phyloP scores from a whole-genome alignment of 2,113 vertebrate species.

The Oceanites oceanicus region DNA sequence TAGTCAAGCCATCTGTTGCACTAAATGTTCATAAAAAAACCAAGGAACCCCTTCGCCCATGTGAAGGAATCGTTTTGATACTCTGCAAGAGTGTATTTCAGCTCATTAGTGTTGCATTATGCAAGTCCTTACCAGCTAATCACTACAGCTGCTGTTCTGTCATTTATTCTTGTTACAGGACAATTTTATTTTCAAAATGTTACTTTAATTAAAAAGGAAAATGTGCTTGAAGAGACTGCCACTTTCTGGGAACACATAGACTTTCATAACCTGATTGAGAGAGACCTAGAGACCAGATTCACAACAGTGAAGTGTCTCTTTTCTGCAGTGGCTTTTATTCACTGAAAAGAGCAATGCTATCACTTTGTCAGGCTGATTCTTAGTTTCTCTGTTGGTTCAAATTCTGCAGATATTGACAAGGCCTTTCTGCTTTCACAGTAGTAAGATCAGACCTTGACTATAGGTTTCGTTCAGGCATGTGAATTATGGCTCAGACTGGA shows the following conservation, averaged over 20 bases:
- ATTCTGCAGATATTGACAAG: neutral
- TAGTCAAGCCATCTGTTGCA: neutral
- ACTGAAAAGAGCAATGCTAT: neutral
- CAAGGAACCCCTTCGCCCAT: neutral
- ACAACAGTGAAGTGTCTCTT: neutral
- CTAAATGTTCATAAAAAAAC: neutral
- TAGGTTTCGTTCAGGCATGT: neutral
- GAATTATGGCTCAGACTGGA: neutral
- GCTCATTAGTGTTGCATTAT: slow-evolving; percentile 41
- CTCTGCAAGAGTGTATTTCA: slow-evolving; percentile 25
- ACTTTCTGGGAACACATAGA: neutral
- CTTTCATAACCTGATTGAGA: neutral
- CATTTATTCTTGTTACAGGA: slow-evolving; percentile 43
- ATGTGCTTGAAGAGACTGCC: neutral
- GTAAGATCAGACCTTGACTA: neutral
- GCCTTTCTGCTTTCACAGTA: neutral
- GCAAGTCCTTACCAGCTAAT: slow-evolving; percentile 56
- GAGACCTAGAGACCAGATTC: neutral
- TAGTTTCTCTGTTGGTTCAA: neutral
- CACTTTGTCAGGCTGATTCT: neutral
- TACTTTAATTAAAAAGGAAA: slow-evolving; percentile 56
- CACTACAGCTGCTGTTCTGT: slow-evolving; percentile 49
- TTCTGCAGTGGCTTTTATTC: neutral
- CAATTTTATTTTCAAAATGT: slow-evolving; percentile 55
- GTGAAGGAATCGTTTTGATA: slow-evolving; percentile 22